A percentile compares a stretch with the other conserved stretches of the same genome.
Conservation (phyloP, 2,113 vertebrate species). For the Myrmophylax atrothorax region DNA sequence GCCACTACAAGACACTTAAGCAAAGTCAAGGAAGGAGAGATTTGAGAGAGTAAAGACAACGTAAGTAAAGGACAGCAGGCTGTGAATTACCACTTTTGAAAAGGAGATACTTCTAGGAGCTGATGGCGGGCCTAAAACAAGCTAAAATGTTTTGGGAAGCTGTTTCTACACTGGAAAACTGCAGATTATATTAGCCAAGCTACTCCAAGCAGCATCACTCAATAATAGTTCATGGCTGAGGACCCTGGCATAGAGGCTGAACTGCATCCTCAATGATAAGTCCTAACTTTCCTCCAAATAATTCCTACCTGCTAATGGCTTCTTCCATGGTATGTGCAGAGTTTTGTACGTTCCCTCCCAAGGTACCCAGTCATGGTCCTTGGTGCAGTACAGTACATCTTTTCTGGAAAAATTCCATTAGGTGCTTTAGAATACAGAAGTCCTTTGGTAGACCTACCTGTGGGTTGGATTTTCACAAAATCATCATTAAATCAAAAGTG, state of each 20-base stretch:
- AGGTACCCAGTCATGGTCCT: background rate
- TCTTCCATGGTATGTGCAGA: background rate
- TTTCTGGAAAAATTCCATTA: background rate
- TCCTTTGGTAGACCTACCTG: background rate
- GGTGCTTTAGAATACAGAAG: background rate
- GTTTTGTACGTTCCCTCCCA: background rate
- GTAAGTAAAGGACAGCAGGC: background rate
- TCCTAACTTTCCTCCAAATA: background rate
- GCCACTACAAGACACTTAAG: background rate
- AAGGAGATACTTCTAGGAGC: background rate
- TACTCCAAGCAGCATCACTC: background rate
- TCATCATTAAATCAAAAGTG: background rate
- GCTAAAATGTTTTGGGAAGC: background rate
- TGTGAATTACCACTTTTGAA: background rate
- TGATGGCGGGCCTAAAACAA: background rate
- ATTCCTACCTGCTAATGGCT: background rate
- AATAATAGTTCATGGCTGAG: background rate
- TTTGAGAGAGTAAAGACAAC: background rate
- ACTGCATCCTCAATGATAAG: background rate
- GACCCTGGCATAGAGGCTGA: background rate
- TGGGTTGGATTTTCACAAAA: background rate
- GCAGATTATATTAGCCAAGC: background rate
- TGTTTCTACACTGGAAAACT: background rate
- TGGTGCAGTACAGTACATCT: accelerated
- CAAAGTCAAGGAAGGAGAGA: background rate